Evolutionary conservation across 2,888 invertebrate species (phyloP), one percentile per base, ranked within the genome.

Genomic region (Homarus gammarus): DNA sequence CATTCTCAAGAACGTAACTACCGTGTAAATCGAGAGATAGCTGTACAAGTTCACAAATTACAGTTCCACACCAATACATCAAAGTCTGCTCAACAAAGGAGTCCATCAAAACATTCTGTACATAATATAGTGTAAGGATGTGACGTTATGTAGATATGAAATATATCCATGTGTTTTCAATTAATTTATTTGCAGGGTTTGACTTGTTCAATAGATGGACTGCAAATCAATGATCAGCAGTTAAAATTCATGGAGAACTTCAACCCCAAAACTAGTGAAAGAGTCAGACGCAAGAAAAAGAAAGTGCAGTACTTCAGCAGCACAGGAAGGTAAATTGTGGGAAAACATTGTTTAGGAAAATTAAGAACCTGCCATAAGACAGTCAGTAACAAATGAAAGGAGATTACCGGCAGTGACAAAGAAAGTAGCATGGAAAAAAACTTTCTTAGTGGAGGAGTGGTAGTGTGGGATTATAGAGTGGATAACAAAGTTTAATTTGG

Each of bases 231-330:
- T 51, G 83, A 82, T 38, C 85, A 91, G 40, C 84, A 90, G 64
- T 27, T 61, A 2, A 89, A 89, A 61, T 91, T 89, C 79, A 75
- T 91, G 86, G 83, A 91, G 68, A 88, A 89, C 56, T 89, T 89
- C 51, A 91, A 91, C 56, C 91, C 91, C 18, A 88, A 88, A 56
- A 89, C 81, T 22, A 89, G 89, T 64, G 89, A 86, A 51, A 78
- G 92, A 51, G 77, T 92, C 8, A 78, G 89, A 33, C 83, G 92
- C 10, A 92, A 90, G 78, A 90, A 90, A 72, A 90, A 89, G 75
- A 86, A 90, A n/a, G 89, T 90, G 38, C 87, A 92, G 49, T 92
- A 92, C 64, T 90, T 90, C 78, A 83, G 49, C 78, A 78, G 84
- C 56, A 77, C 68, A 5, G 84, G 56, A 44, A 83, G 88, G 88